Base-by-base conservation (phyloP, 35 echinoderm and acorn worm genomes). In the Patiria miniata region DNA sequence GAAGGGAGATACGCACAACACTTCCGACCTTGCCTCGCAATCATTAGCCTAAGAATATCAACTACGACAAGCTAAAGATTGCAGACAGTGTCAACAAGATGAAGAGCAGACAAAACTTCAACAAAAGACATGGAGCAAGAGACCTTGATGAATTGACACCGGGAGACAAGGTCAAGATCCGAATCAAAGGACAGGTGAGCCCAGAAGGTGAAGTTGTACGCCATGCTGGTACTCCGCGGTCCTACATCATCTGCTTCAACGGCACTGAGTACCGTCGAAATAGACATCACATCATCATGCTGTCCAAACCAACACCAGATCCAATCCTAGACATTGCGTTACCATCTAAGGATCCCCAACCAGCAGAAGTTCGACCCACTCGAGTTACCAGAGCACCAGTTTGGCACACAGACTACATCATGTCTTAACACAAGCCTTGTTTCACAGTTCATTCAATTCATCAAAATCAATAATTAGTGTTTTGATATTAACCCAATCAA, bases 221-320 rank as follows among this genome's bases (percentile, higher is more conserved):
- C 36, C 7, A n/a, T 30, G 34, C 77, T 79, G 34, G 34, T 19
- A 53, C 80, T 32, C 80, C 80, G 21, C 38, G 80, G 14, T 83
- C 80, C n/a, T 83, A 51, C 21, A 0, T 83, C 33, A 40, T 83
- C 40, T 23, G 52, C 39, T 12, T 83, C 5, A 83, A 52, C 52
- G 40, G 39, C 10, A 83, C 39, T 47, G 40, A 36, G 19, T 83
- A 83, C 44, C 39, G 80, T n/a, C 39, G 80, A 51, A 83, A 83
- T 26, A 50, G 80, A 53, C 80, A 40, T 53, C 39, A 83, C 40
- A 83, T 83, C 1, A 5, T 83, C 17, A 18, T 33, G 16, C 34
- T 50, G 7, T 14, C 80, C 21, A 32, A 9, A n/a, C 26, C 9
- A 44, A 9, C 37, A 42, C 4, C 5, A 22, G 9, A 83, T 42